Base-by-base conservation (phyloP, 2,797 vertebrate species). In the Gymnothorax reevesii region DNA sequence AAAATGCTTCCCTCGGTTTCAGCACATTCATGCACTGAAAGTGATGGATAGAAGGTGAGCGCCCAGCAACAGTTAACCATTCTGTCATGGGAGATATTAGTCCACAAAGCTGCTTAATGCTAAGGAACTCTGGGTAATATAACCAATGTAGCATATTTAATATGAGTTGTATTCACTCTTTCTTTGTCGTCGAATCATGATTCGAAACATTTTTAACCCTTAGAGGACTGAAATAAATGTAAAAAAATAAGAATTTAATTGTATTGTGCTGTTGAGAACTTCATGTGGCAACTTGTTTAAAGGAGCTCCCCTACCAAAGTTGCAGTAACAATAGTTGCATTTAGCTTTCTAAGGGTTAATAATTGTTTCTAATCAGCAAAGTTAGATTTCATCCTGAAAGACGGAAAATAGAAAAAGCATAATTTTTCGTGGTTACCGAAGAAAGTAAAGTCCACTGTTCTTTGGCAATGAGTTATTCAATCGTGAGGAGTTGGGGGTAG, bases 41-140 rank as follows among this genome's bases (percentile, higher is more conserved):
- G 15, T 77, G 73, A 77, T 77, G 73, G 33, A 77, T 77, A 20
- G 73, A 42, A 42, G 73, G 42, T 77, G 33, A 77, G 73, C 20
- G 73, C 33, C 73, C 73, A 6, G 42, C 73, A 20, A 52, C 20
- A 77, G 73, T 6, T 52, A 49, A 42, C 73, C 42, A 17, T 77
- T 15, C 27, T 49, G 73, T 77, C 7, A 42, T 5, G 73, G 73
- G 73, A 42, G 13, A 6, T 77, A 33, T 42, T 77, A 17, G 73
- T 49, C 15, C 73, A 17, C 42, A 33, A 52, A 77, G 73, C 33
- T 77, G 73, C 52, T 77, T 52, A 42, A 49, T 77, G 73, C 73
- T 33, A 77, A 77, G 15, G 73, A 77, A 77, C 49, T 77, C 33
- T 49, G 12, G 42, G 13, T 52, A 73, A 73, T 49, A 33, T 49